Percentiles rank a stretch among this genome's conserved stretches.
phyloP scores from a whole-genome alignment of 1,140 invertebrate genomes.

The Drosophila kurseongensis region DNA sequence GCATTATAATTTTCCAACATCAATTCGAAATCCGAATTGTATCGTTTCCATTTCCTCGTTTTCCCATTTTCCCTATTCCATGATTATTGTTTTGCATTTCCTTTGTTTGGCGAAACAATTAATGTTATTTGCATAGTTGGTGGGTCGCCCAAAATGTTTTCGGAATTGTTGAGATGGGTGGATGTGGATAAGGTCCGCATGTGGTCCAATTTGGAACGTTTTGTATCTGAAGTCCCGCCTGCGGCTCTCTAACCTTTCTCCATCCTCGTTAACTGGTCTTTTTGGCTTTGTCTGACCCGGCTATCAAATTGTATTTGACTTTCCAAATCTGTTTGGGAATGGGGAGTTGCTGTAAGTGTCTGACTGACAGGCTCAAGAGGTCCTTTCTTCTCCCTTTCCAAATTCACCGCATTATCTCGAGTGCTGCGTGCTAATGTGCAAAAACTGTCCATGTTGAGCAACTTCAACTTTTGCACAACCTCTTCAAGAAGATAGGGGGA shows the following conservation, averaged over 20 bases:
- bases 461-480: constrained; percentile 53
- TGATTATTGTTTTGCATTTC: constrained; percentile 60
- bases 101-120: constrained; percentile 80
- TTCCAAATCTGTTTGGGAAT: constrained; percentile 64
- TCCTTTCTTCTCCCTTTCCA: constrained; percentile 28
- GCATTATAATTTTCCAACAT: constrained; percentile 64
- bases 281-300: constrained; percentile 37
- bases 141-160: constrained; percentile 38
- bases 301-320: constrained; percentile 78
- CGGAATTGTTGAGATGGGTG: constrained; percentile 1
- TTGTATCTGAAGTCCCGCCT: constrained; percentile 32
- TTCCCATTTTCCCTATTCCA: constrained; percentile 35
- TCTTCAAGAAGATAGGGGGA: neutral
- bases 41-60: constrained; percentile 65
- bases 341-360: constrained; percentile 40
- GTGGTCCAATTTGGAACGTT: constrained; percentile 55
- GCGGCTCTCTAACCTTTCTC: constrained; percentile 32
- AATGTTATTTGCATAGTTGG: constrained; percentile 80
- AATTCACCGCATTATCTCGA: constrained; percentile 68
- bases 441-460: constrained; percentile 60
- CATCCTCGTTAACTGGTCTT: constrained; percentile 44
- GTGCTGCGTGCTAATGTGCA: constrained; percentile 72
- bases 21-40: constrained; percentile 61
- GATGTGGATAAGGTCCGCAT: constrained; percentile 47
- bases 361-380: constrained; percentile 67